Evolutionary conservation across 2,888 invertebrate species (phyloP), one percentile per base, ranked within the genome.

Genomic region (Pristionchus arcanus): DNA sequence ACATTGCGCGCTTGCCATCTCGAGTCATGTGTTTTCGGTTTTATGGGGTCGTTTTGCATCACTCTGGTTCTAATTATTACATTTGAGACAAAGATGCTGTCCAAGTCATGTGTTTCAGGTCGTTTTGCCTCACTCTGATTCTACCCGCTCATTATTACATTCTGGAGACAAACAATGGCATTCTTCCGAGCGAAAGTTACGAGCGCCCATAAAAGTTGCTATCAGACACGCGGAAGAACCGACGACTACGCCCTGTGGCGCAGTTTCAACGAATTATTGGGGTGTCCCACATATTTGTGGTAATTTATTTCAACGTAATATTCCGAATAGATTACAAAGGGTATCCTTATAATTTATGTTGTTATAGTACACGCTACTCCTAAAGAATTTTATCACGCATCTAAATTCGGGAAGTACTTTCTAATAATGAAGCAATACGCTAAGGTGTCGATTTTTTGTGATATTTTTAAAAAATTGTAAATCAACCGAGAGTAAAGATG

Each of bases 171-270:
- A 74, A 37, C 74, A 74, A 34, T 37, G 37, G n/a, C 19, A 21
- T 68, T n/a, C 13, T 11, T 71, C 37, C 37, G 42, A 34, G 74
- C 1, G 37, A 37, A 74, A 74, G 74, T 74, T 74, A 74, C 74
- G 74, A 74, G 74, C 74, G 74, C 25, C 5, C 74, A 74, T 74
- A 74, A 74, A 74, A 37, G 21, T 74, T 74, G 74, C 37, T 74
- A 74, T 74, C 74, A 74, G 34, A 34, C 74, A 74, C 25, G 74
- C 16, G 74, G 74, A 9, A 49, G 37, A 74, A 34, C 25, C 11
- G 11, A 11, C 7, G 74, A 74, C 34, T 74, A 74, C 74, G 74
- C 74, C 74, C 74, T 74, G 68, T 31, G 68, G 59, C 59, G 55
- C 15, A 55, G 55, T 59, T 59, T 25, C 59, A 59, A 59, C 19